phyloP scores from a whole-genome alignment of 2,888 invertebrate species.

The Ischnura elegans region DNA sequence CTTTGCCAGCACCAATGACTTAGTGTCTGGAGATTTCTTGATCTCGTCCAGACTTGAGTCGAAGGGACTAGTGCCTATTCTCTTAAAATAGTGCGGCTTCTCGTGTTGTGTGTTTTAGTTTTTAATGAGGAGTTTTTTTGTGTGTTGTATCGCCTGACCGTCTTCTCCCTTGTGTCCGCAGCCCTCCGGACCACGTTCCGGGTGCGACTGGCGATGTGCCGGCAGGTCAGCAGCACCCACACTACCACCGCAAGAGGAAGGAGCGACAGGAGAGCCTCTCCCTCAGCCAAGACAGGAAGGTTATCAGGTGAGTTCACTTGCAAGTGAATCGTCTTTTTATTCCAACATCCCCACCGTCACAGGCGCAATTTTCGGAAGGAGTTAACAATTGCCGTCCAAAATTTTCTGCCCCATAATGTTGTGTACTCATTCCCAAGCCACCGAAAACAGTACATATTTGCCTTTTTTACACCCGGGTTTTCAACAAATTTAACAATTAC shows the following conservation, averaged over 20 bases:
- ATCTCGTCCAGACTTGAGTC: background rate
- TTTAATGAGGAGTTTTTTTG: background rate
- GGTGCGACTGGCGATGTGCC: slow-evolving; percentile 60
- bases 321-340: background rate
- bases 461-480: too few relatives aligned
- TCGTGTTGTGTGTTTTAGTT: background rate
- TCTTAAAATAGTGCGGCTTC: background rate
- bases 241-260: slow-evolving; percentile 80
- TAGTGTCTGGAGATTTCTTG: background rate
- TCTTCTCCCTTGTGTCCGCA: slow-evolving; percentile 26
- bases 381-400: too few relatives aligned
- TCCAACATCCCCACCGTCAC: too few relatives aligned
- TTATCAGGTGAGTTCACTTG: slow-evolving; percentile 73
- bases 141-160: slow-evolving; percentile 11
- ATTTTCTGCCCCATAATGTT: too few relatives aligned
- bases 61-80: background rate
- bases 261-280: slow-evolving; percentile 83
- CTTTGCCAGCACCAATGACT: background rate
- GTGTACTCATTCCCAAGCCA: too few relatives aligned
- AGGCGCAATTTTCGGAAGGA: too few relatives aligned
- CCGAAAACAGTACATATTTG: too few relatives aligned
- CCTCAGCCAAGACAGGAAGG: slow-evolving; percentile 80
- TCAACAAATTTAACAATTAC: too few relatives aligned
- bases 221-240: slow-evolving; percentile 66
- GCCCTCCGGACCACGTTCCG: slow-evolving; percentile 57